Conservation (phyloP, 2,797 vertebrate genomes). For the Momotus momota region DNA sequence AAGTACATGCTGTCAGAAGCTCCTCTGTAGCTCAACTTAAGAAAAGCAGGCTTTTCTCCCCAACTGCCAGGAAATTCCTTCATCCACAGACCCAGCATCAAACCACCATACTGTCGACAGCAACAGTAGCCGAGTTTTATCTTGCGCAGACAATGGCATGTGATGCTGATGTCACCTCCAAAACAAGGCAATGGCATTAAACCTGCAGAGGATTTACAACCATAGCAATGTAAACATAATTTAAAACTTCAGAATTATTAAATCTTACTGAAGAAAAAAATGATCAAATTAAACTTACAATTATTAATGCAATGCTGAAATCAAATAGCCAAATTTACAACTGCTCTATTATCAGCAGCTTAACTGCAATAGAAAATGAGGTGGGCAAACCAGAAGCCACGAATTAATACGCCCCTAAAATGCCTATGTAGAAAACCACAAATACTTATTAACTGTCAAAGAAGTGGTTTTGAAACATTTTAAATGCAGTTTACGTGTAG, state of each 20-base stretch:
- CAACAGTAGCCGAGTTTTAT: neutral
- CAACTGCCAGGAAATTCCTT: neutral
- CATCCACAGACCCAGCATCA: neutral
- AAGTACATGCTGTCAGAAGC: neutral
- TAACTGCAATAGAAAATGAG: neutral
- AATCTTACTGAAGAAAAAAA: neutral
- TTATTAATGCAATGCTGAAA: neutral
- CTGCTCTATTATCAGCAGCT: neutral
- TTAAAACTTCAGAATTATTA: neutral
- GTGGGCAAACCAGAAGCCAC: neutral
- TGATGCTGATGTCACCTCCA: neutral
- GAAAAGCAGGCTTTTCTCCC: neutral
- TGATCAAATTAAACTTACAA: neutral
- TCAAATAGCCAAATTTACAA: neutral
- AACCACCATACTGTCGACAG: rapidly evolving
- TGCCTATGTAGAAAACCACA: neutral
- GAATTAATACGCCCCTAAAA: neutral
- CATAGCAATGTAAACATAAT: neutral
- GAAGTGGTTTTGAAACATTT: neutral
- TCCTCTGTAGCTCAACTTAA: neutral
- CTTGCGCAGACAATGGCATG: neutral
- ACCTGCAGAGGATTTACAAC: neutral
- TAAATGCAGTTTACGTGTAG: neutral
- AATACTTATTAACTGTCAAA: neutral
- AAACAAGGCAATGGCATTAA: neutral